Conservation (phyloP, 1,140 invertebrate species). For the Araneus ventricosus region DNA sequence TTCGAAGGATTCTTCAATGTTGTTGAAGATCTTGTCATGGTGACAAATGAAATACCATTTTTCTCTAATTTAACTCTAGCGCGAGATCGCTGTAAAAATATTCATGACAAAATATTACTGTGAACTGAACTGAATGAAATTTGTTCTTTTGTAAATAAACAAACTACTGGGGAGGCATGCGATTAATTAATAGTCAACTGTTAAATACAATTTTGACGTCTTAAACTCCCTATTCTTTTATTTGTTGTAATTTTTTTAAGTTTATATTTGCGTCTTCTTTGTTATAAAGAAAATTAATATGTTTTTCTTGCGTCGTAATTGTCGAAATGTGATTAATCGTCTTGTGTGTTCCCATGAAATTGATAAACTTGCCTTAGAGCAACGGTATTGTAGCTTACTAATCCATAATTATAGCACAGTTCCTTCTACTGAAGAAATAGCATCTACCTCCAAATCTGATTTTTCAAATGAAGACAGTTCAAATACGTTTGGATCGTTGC, state of each 20-base stretch:
- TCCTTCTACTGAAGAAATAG: not conserved
- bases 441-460: not conserved
- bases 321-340: not conserved
- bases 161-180: not conserved
- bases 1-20: too few relatives aligned
- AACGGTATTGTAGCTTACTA: not conserved
- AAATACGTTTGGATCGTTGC: conserved; percentile 51
- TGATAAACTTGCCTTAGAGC: not conserved
- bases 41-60: too few relatives aligned
- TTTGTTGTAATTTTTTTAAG: not conserved
- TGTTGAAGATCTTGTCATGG: too few relatives aligned
- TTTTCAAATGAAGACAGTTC: not conserved
- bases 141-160: not conserved
- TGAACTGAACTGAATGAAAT: not conserved
- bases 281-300: not conserved
- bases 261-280: not conserved
- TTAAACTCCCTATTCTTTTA: not conserved
- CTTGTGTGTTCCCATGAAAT: not conserved
- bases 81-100: too few relatives aligned
- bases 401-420: not conserved
- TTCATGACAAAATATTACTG: not conserved
- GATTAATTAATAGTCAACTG: too few relatives aligned
- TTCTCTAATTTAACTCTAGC: too few relatives aligned
- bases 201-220: too few relatives aligned
- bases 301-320: not conserved